phyloP scores from a whole-genome alignment of 2,888 invertebrate genomes.

The Pegoplata infirma region DNA sequence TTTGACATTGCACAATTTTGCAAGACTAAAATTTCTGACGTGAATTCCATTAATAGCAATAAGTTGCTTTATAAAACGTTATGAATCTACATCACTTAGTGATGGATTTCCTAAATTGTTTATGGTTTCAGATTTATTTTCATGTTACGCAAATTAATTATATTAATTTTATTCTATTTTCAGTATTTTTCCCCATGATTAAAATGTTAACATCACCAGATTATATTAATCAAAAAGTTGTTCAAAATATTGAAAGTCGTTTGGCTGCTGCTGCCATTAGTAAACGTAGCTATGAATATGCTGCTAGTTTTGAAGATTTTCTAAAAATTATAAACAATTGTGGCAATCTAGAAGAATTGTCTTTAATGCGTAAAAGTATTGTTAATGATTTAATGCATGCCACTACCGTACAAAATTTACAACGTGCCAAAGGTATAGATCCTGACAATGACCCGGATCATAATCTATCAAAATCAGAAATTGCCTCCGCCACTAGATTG shows the following conservation, averaged over 20 bases:
- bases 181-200: conserved; percentile 86
- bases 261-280: conserved; percentile 88
- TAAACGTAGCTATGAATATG: conserved; percentile 90
- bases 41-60: too few relatives aligned
- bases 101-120: too few relatives aligned
- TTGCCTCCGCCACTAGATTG: conserved; percentile 88
- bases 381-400: conserved; percentile 96
- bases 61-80: too few relatives aligned
- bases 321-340: conserved; percentile 90
- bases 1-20: too few relatives aligned
- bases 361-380: conserved; percentile 90
- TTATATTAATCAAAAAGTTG: conserved; percentile 92
- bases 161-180: conserved; percentile 21
- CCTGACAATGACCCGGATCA: conserved; percentile 77
- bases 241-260: conserved; percentile 89
- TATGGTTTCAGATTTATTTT: too few relatives aligned
- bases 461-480: conserved; percentile 85
- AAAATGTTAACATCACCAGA: conserved; percentile 93
- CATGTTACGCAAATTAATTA: too few relatives aligned
- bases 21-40: too few relatives aligned
- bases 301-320: conserved; percentile 93
- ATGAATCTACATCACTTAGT: too few relatives aligned
- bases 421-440: conserved; percentile 86
- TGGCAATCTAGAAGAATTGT: conserved; percentile 89
- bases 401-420: conserved; percentile 92